A percentile compares a stretch with the other conserved stretches of the same genome.
These are phyloP conservation scores for Nycticorax nycticorax DNA, from an alignment of 2,113 vertebrate species.

Conservation along the genomic window DNA sequence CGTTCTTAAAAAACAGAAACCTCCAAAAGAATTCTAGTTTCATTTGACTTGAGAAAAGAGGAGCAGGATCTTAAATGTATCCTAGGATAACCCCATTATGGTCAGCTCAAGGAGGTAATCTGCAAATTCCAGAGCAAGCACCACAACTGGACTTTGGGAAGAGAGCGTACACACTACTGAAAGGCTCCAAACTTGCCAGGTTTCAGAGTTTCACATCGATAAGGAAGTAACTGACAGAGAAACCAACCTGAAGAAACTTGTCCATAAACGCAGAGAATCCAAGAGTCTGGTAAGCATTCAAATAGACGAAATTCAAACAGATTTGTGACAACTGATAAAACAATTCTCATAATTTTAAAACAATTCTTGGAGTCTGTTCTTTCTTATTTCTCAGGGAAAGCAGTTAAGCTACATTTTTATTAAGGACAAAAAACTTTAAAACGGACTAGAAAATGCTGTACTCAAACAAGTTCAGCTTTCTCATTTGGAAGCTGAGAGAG, in stretches of 20 bases:
- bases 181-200: background rate
- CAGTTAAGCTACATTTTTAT: background rate
- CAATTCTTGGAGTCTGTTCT: background rate
- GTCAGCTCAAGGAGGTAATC: background rate
- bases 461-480: background rate
- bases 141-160: background rate
- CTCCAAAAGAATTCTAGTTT: background rate
- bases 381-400: background rate
- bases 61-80: background rate
- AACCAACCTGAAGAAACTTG: background rate
- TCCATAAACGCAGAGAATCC: background rate
- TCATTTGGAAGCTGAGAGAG: background rate
- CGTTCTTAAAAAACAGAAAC: background rate
- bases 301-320: background rate
- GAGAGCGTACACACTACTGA: background rate
- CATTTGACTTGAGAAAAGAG: background rate
- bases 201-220: background rate
- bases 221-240: background rate
- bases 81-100: background rate
- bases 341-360: slow-evolving; percentile 26
- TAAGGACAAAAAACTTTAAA: background rate
- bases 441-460: background rate
- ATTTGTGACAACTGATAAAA: slow-evolving; percentile 24
- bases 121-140: background rate
- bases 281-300: background rate